phyloP scores from a whole-genome alignment of 1,140 invertebrate species.

The Microplitis mediator region DNA sequence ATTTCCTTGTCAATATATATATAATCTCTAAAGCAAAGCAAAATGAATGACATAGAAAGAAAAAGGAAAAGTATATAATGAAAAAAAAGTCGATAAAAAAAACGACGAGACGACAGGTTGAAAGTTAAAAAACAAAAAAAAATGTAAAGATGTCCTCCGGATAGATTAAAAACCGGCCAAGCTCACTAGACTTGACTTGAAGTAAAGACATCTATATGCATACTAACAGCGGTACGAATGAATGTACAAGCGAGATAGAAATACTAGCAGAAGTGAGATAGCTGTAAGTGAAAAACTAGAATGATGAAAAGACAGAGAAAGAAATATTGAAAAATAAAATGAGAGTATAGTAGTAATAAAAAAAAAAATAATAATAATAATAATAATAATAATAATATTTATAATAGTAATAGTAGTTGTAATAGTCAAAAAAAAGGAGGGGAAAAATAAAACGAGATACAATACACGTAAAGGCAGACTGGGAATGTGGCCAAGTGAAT shows the following conservation, averaged over 20 bases:
- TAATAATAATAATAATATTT: background rate
- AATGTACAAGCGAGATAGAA: background rate
- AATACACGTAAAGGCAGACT: slow-evolving; percentile 24
- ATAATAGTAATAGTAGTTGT: background rate
- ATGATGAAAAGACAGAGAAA: slow-evolving; percentile 12
- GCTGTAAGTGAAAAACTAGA: slow-evolving; percentile 15
- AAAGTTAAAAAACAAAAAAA: slow-evolving; percentile 9
- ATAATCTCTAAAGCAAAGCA: background rate
- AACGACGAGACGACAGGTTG: background rate
- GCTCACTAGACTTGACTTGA: background rate
- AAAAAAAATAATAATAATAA: slow-evolving; percentile 5
- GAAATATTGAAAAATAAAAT: slow-evolving; percentile 3
- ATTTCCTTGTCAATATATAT: background rate
- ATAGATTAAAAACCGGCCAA: slow-evolving; percentile 31
- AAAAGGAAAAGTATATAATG: slow-evolving; percentile 7
- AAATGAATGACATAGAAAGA: slow-evolving; percentile 12
- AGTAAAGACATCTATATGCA: slow-evolving; percentile 21
- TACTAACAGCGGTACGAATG: slow-evolving; percentile 6
- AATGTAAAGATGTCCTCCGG: slow-evolving; percentile 25
- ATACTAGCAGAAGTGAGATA: background rate
- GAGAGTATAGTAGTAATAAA: background rate
- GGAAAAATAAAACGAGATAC: slow-evolving; percentile 1
- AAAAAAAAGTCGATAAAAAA: background rate
- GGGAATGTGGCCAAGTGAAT: slow-evolving; percentile 27
- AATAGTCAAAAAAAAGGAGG: background rate